Evolutionary conservation across 2,113 vertebrate species (phyloP).

Genomic region (Ageneiosus marmoratus): DNA sequence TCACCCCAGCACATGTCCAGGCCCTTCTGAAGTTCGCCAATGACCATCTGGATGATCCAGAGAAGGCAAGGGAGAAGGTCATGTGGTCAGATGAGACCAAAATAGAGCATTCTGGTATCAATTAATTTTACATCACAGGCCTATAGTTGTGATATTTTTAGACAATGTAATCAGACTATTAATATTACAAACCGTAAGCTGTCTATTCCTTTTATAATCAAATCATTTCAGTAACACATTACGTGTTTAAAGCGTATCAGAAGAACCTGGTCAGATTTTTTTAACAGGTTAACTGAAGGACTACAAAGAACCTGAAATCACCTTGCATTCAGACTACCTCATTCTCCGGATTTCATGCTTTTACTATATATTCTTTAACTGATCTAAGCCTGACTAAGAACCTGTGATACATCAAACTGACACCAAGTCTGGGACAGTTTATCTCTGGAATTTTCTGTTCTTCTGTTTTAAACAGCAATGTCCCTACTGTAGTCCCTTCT

Average conservation of each 20-base stretch:
- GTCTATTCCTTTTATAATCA: background rate
- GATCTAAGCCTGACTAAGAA: background rate
- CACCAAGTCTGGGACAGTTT: conserved; percentile 3
- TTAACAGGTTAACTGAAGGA: background rate
- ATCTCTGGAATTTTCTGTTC: conserved; percentile 3
- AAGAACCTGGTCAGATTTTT: background rate
- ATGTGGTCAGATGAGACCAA: too few relatives aligned
- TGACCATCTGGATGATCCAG: too few relatives aligned
- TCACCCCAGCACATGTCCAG: too few relatives aligned
- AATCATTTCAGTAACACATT: background rate
- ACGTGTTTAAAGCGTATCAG: background rate
- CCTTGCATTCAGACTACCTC: background rate
- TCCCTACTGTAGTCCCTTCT: background rate
- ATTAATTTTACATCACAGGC: background rate
- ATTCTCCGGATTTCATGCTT: background rate
- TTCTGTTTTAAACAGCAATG: background rate
- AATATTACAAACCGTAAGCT: background rate
- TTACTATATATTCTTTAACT: background rate
- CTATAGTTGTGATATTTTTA: background rate
- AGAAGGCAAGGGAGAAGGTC: too few relatives aligned
- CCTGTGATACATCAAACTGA: conserved; percentile 5
- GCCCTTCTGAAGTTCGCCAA: too few relatives aligned
- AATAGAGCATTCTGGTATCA: too few relatives aligned
- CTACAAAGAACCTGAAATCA: background rate
- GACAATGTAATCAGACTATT: background rate